phyloP scores from a whole-genome alignment of 1,140 invertebrate species.

The Trigoniulus corallinus region DNA sequence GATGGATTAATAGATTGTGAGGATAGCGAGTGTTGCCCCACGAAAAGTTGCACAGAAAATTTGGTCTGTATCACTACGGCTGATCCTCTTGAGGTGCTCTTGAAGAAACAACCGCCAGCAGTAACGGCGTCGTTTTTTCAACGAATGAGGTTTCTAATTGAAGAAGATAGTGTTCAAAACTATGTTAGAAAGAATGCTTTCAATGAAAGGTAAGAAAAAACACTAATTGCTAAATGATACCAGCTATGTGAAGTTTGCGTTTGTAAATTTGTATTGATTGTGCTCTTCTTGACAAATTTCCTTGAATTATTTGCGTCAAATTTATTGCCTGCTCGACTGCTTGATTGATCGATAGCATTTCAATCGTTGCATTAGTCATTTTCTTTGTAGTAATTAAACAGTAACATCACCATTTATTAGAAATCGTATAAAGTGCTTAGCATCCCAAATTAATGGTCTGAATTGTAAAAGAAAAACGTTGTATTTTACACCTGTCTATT shows the following conservation, averaged over 20 bases:
- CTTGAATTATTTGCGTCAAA: conserved; percentile 10
- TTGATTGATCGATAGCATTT: conserved; percentile 29
- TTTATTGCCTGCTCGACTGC: conserved; percentile 33
- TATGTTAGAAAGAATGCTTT: conserved; percentile 87
- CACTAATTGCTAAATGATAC: too few relatives aligned
- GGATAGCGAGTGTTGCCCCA: conserved; percentile 90
- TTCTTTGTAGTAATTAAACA: too few relatives aligned
- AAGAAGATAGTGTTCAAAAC: conserved; percentile 91
- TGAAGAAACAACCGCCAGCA: conserved; percentile 83
- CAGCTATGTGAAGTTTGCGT: conserved; percentile 5
- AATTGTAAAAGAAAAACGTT: too few relatives aligned
- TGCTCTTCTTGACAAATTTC: conserved; percentile 3
- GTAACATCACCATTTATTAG: too few relatives aligned
- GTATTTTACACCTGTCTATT: too few relatives aligned
- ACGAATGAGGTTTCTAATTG: conserved; percentile 93
- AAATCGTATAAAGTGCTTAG: too few relatives aligned
- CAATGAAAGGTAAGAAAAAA: conserved; percentile 95
- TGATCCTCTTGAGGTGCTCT: conserved; percentile 81
- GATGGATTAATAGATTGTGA: conserved; percentile 93
- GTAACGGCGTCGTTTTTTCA: conserved; percentile 96
- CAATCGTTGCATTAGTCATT: too few relatives aligned
- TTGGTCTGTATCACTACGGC: conserved; percentile 78
- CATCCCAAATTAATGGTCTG: too few relatives aligned
- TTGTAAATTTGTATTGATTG: conserved; percentile 1
- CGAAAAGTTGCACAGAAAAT: conserved; percentile 57